These are phyloP conservation scores for Limnephilus auricula DNA, from an alignment of 2,888 invertebrate species.

Conservation along the genomic window DNA sequence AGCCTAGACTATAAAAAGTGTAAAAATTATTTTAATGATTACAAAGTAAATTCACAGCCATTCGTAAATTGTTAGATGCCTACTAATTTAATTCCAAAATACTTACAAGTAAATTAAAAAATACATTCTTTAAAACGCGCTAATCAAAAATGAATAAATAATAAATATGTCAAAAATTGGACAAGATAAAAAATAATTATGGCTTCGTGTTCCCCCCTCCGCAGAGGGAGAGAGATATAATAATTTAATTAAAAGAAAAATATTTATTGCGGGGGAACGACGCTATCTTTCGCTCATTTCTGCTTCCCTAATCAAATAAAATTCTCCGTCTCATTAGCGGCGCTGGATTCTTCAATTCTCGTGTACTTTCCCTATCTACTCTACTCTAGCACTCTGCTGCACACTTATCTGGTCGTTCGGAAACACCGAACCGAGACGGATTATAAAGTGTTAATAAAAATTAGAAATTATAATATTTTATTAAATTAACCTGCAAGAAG, in stretches of 20 bases:
- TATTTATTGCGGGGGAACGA: conserved; percentile 45
- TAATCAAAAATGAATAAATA: conserved; percentile 2
- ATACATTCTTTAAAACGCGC: neutral
- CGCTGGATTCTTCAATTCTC: conserved; percentile 11
- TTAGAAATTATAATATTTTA: too few species aligned
- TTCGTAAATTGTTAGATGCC: too few species aligned
- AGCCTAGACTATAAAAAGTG: too few species aligned
- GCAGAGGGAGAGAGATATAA: conserved; percentile 1
- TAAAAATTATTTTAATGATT: too few species aligned
- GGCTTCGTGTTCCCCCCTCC: neutral
- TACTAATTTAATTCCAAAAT: neutral
- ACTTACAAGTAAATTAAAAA: neutral
- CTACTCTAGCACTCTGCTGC: neutral
- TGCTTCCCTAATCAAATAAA: conserved; percentile 51
- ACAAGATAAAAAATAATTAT: conserved; percentile 3
- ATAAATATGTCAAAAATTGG: conserved; percentile 13
- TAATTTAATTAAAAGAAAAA: conserved; percentile 48
- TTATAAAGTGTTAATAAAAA: neutral
- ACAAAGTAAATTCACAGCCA: too few species aligned
- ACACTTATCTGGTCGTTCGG: neutral
- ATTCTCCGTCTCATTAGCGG: conserved; percentile 48
- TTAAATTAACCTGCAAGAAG: too few species aligned
- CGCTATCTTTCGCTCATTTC: conserved; percentile 4
- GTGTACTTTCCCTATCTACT: neutral
- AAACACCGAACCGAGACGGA: neutral